Evolutionary conservation across 30 jellyfish, hydroid and myxozoan genomes (phyloP).

Genomic region (Turritopsis dohrnii): DNA sequence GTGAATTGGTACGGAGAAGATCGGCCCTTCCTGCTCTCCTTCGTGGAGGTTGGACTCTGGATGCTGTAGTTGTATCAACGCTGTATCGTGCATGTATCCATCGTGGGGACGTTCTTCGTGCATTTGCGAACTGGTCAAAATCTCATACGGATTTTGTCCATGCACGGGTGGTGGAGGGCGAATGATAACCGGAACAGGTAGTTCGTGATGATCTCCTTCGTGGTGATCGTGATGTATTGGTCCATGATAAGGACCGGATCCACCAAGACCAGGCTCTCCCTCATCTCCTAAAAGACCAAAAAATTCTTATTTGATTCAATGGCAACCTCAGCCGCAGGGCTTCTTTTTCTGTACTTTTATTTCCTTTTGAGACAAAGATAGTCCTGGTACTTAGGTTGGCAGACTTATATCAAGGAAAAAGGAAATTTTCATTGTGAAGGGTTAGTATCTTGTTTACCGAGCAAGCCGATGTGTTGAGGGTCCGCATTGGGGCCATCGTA

Average conservation of each 20-base stretch:
- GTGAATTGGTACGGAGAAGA: conserved; percentile 15
- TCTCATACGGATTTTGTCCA: conserved; percentile 37
- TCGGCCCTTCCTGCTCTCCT: conserved; percentile 29
- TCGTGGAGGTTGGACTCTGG: conserved; percentile 14
- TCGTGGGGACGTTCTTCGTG: conserved; percentile 17
- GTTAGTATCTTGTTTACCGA: not conserved
- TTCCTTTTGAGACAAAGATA: too few relatives aligned
- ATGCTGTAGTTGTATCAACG: conserved; percentile 27
- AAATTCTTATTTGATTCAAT: too few relatives aligned
- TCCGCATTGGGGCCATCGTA: conserved; percentile 33
- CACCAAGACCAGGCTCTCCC: conserved; percentile 37
- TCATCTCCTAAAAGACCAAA: conserved; percentile 21
- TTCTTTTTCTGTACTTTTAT: too few relatives aligned
- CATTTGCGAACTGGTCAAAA: conserved; percentile 30
- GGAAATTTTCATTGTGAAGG: too few relatives aligned
- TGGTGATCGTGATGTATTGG: conserved; percentile 6
- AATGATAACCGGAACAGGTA: conserved; percentile 39
- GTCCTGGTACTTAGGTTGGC: too few relatives aligned
- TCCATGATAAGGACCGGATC: conserved; percentile 33
- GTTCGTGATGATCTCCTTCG: not conserved
- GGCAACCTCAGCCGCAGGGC: too few relatives aligned
- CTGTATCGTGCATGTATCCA: conserved; percentile 30
- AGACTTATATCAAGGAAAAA: too few relatives aligned
- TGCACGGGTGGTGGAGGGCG: conserved; percentile 33
- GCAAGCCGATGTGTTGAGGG: conserved; percentile 31